These are phyloP conservation scores for Augochlorella aurata DNA, from an alignment of 2,888 invertebrate genomes.

Conservation along the genomic window DNA sequence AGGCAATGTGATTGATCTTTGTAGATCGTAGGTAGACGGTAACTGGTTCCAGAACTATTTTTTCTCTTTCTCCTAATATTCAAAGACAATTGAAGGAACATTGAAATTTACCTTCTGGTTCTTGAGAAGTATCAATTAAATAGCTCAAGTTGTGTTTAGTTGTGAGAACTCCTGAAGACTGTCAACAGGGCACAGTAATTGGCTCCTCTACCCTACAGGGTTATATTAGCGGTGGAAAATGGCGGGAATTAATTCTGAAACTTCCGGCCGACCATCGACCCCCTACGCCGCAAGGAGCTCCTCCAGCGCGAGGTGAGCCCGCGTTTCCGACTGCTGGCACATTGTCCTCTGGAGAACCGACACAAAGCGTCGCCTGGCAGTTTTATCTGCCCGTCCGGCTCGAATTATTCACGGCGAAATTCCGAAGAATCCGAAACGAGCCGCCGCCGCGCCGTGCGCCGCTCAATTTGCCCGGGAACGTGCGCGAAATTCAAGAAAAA, in stretches of 20 bases:
- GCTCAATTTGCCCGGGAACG: too few species aligned
- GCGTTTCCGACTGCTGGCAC: conserved; percentile 19
- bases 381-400: conserved; percentile 12
- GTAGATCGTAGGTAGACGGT: too few species aligned
- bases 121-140: too few species aligned
- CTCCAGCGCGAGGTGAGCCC: conserved; percentile 11
- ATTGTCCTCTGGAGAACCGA: conserved; percentile 11
- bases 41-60: too few species aligned
- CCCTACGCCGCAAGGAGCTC: conserved; percentile 19
- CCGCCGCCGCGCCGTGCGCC: neutral
- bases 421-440: neutral
- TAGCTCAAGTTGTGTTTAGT: too few species aligned
- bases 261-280: conserved; percentile 33
- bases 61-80: too few species aligned
- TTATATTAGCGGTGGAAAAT: conserved; percentile 43
- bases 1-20: too few species aligned
- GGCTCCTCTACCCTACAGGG: conserved; percentile 23
- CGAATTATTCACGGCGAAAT: conserved; percentile 20
- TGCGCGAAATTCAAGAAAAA: too few species aligned
- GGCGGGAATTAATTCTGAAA: conserved; percentile 49
- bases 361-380: conserved; percentile 20
- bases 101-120: too few species aligned
- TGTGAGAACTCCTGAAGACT: too few species aligned
- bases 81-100: too few species aligned
- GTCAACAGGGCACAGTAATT: too few species aligned